Conservation (phyloP, 1,140 invertebrate genomes). For the Eulimnadia texana region DNA sequence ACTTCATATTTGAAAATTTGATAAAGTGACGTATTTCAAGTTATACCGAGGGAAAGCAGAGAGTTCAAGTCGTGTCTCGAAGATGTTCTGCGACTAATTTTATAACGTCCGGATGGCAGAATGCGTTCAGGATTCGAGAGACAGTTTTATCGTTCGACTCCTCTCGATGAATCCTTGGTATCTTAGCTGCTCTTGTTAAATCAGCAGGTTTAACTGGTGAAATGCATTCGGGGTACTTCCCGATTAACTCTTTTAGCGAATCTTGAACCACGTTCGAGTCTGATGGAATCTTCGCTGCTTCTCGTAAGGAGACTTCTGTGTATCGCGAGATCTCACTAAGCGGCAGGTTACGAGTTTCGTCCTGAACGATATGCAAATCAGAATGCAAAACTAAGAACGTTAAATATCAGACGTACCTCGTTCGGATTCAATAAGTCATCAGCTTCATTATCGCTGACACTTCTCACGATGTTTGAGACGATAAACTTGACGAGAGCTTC, state of each 20-base stretch:
- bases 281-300: not conserved
- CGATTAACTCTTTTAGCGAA: no score
- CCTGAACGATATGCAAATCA: not conserved
- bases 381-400: not conserved
- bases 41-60: no score
- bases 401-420: constrained; percentile 16
- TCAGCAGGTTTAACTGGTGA: not conserved
- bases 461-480: constrained; percentile 15
- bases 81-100: not conserved
- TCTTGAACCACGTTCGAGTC: not conserved
- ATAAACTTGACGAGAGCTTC: constrained; percentile 23
- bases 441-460: constrained; percentile 12
- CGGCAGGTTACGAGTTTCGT: not conserved
- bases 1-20: no score
- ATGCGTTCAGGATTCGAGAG: not conserved
- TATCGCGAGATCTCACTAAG: not conserved
- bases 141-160: not conserved
- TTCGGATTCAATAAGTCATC: constrained; percentile 21
- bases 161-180: not conserved
- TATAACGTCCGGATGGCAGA: not conserved
- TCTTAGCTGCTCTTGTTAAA: not conserved
- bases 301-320: not conserved
- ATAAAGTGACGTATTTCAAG: no score
- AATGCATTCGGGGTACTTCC: not conserved
- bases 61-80: no score